Base-by-base conservation (phyloP, 2,888 invertebrate genomes). In the Sesamia inferens region DNA sequence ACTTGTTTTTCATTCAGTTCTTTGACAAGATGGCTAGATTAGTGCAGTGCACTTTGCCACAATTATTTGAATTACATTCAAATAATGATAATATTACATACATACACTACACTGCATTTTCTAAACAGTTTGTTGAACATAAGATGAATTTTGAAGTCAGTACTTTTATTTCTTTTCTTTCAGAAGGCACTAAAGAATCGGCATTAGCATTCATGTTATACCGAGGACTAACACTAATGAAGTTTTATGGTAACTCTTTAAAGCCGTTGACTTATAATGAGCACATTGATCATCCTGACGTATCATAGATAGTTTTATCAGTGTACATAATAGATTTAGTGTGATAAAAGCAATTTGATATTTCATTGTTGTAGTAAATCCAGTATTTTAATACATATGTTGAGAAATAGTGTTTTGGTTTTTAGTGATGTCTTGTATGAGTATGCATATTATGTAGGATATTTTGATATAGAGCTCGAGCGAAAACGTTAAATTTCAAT, bases 231-330 rank as follows among this genome's bases (percentile, higher is more conserved):
- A 69, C 64, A 68, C 68, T 79, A 73, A 69, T 67, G 77, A 81
- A 79, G 80, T 70, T 75, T 74, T 78, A 88, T 80, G 87, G 87
- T 86, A 86, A 84, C 79, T 79, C 63, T 87, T 86, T 86, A 79
- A 86, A 88, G 88, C 89, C 86, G 85, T 92, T 88, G 86, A 90
- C 90, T 92, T 93, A 93, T 94, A 94, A 94, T 95, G 95, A 96
- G 94, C 95, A 93, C 92, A 91, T 94, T 90, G 88, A 90, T 92
- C 90, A 93, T 95, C 92, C 94, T 94, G 94, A 94, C 91, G 91
- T 77, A 76, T 75, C 89, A 85, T 69, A 84, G 84, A 74, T 92
- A 92, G 90, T 86, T 82, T 90, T 89, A 87, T 87, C 94, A 92
- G 91, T 94, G 95, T 96, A 95, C 86, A 95, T 95, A 94, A 92